These are phyloP conservation scores for Tenthredo amoena DNA, from an alignment of 2,888 invertebrate species.

Conservation along the genomic window DNA sequence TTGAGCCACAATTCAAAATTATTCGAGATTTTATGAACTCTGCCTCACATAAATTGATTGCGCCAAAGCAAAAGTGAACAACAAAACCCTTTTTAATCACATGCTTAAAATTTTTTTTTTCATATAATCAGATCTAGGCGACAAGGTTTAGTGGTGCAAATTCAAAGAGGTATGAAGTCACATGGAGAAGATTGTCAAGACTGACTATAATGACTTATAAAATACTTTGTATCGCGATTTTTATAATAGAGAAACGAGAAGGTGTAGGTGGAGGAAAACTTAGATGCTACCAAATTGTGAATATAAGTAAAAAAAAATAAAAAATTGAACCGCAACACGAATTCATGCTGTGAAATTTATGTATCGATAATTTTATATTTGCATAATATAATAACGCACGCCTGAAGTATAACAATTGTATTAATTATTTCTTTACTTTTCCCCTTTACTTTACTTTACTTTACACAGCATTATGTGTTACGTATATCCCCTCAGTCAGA, in stretches of 20 bases:
- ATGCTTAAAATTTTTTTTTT: background rate
- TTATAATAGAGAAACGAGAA: background rate
- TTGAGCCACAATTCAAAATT: no score
- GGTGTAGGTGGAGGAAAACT: background rate
- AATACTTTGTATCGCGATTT: background rate
- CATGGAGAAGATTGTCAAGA: background rate
- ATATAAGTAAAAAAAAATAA: background rate
- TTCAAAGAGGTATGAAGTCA: background rate
- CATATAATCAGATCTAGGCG: background rate
- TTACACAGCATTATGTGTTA: background rate
- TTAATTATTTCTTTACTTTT: background rate
- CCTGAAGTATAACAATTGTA: slow-evolving; percentile 38
- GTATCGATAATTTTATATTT: slow-evolving; percentile 42
- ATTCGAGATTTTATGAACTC: no score
- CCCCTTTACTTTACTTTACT: background rate
- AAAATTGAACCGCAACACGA: background rate
- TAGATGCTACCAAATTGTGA: background rate
- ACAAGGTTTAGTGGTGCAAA: background rate
- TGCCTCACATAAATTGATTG: no score
- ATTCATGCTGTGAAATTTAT: slow-evolving; percentile 15
- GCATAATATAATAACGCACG: slow-evolving; percentile 36
- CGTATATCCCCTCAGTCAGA: background rate
- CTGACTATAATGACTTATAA: background rate
- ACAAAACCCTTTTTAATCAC: background rate
- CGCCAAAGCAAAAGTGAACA: no score